Conservation (phyloP, 1,140 invertebrate species). For the Sycophila sp. region DNA sequence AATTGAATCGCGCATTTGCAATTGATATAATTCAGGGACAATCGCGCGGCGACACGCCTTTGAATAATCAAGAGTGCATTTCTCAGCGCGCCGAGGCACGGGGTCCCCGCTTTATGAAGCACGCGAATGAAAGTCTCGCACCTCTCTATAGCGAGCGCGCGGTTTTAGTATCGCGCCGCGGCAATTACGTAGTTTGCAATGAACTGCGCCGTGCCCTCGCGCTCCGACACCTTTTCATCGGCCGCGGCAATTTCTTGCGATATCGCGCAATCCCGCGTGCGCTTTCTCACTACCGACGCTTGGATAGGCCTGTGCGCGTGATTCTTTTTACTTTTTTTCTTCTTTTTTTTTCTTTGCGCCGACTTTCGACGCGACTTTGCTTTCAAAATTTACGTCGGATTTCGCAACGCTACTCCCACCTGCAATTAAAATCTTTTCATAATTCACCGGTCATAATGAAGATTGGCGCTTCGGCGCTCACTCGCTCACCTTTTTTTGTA, state of each 20-base stretch:
- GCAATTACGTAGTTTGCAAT: constrained; percentile 24
- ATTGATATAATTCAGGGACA: constrained; percentile 22
- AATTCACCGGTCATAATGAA: too few species aligned
- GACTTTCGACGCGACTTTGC: too few species aligned
- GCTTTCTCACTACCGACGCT: too few species aligned
- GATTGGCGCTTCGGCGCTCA: too few species aligned
- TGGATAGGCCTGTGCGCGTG: too few species aligned
- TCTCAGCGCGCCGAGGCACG: background rate
- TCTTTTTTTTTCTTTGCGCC: too few species aligned
- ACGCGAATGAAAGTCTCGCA: constrained; percentile 23
- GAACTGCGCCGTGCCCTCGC: constrained; percentile 4
- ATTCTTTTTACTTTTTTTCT: too few species aligned
- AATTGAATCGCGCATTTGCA: constrained; percentile 15
- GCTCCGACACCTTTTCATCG: constrained; percentile 16
- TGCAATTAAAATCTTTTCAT: too few species aligned
- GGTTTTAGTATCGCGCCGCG: background rate
- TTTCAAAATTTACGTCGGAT: too few species aligned
- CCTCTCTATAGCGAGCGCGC: constrained; percentile 4
- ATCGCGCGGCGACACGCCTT: constrained; percentile 14
- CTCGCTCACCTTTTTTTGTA: too few species aligned
- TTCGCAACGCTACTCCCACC: too few species aligned
- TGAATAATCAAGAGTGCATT: constrained; percentile 25
- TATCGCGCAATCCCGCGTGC: background rate
- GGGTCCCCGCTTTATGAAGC: background rate
- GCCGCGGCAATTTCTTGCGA: background rate